Evolutionary conservation across 2,797 vertebrate species (phyloP).

Genomic region (Sebastolobus alascanus): DNA sequence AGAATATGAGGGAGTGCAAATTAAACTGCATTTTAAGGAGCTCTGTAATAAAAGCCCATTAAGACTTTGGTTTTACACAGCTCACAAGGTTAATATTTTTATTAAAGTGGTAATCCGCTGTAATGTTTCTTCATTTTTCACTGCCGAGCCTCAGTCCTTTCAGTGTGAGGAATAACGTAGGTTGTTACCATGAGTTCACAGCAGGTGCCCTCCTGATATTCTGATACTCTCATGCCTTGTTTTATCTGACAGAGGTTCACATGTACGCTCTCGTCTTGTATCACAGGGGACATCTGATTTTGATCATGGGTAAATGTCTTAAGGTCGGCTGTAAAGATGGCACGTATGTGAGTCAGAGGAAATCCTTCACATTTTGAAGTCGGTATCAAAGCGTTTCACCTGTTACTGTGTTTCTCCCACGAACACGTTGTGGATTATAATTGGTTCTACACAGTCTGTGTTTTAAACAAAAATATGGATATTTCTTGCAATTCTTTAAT

Average conservation of each 20-base stretch:
- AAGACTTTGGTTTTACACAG: neutral
- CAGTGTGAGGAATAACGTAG: neutral
- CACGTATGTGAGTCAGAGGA: neutral
- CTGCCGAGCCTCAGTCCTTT: neutral
- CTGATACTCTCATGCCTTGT: neutral
- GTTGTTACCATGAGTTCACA: conserved; percentile 9
- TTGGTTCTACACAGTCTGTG: neutral
- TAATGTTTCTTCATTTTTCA: conserved; percentile 37
- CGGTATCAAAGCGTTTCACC: conserved; percentile 45
- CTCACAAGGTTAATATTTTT: conserved; percentile 29
- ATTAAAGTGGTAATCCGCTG: conserved; percentile 29
- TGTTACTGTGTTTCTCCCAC: conserved; percentile 31
- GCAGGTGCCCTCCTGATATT: conserved; percentile 3
- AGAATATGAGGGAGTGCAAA: conserved; percentile 30
- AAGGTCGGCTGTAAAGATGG: conserved; percentile 12
- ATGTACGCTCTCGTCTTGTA: conserved; percentile 27
- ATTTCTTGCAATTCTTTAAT: too few species aligned
- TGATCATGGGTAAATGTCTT: conserved; percentile 31
- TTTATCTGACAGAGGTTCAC: conserved; percentile 24
- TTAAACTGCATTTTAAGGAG: conserved; percentile 32
- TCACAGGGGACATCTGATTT: conserved; percentile 23
- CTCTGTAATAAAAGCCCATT: conserved; percentile 25
- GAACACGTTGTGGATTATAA: conserved; percentile 2
- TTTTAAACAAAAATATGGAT: neutral
- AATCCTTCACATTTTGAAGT: conserved; percentile 57